A percentile compares a stretch with the other conserved stretches of the same genome.
Evolutionary conservation across 30 jellyfish, hydroid and myxozoan species (phyloP).

Genomic region (Hydractinia symbiolongicarpus): DNA sequence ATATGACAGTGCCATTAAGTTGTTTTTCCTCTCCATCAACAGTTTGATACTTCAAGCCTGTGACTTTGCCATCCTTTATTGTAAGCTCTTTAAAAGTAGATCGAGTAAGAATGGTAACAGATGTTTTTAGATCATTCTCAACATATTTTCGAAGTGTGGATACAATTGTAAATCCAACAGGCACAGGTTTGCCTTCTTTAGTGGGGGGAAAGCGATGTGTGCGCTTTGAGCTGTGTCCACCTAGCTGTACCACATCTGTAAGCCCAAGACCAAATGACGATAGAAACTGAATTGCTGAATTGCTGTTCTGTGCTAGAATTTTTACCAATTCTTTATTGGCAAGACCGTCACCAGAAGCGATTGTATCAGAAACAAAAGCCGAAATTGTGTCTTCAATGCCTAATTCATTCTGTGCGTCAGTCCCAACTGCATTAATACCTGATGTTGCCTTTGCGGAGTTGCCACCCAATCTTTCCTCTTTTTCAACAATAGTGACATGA

Average conservation of each 20-base stretch:
- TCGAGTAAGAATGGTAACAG: constrained; percentile 6
- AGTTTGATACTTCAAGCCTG: neutral
- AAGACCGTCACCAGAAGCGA: constrained; percentile 9
- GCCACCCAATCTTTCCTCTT: neutral
- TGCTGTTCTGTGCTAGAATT: neutral
- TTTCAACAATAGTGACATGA: constrained; percentile 6
- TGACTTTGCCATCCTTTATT: neutral
- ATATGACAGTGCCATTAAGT: neutral
- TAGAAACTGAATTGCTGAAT: constrained; percentile 8
- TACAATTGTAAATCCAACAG: constrained; percentile 4
- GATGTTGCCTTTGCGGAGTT: constrained; percentile 15
- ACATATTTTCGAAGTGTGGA: constrained; percentile 10
- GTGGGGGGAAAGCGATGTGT: constrained; percentile 13
- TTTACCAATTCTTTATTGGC: neutral
- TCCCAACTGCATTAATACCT: constrained; percentile 16
- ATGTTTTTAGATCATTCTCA: neutral
- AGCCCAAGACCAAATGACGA: constrained; percentile 15
- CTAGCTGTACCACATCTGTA: constrained; percentile 15
- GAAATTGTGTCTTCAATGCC: neutral
- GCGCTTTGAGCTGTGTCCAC: constrained; percentile 9
- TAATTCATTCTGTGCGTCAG: neutral
- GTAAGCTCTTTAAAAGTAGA: neutral
- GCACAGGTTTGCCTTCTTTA: constrained; percentile 16
- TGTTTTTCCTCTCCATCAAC: neutral
- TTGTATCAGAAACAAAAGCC: neutral